These are phyloP conservation scores for Philereme transversata DNA, from an alignment of 2,888 invertebrate species.

Conservation along the genomic window DNA sequence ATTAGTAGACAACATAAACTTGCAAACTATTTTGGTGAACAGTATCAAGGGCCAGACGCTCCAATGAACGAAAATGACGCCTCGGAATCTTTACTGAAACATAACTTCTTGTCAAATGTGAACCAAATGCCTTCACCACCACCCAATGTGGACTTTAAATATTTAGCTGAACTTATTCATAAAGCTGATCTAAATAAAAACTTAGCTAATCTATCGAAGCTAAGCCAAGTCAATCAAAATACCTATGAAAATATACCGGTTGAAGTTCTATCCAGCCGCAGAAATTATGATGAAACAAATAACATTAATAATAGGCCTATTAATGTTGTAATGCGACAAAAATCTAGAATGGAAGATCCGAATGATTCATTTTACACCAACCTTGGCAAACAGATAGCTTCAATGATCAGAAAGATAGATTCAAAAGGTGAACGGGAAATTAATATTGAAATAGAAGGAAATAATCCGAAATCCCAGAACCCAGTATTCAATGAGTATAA, in stretches of 20 bases:
- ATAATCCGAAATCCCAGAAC: constrained; percentile 38
- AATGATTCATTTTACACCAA: constrained; percentile 65
- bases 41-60: constrained; percentile 35
- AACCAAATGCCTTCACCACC: constrained; percentile 33
- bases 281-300: constrained; percentile 36
- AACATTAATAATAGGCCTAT: constrained; percentile 4
- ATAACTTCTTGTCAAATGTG: constrained; percentile 21
- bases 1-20: constrained; percentile 43
- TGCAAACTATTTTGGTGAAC: constrained; percentile 35
- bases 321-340: constrained; percentile 12
- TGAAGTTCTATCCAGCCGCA: constrained; percentile 34
- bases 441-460: constrained; percentile 52
- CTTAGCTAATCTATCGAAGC: neutral
- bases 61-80: constrained; percentile 29
- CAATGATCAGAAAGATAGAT: constrained; percentile 63
- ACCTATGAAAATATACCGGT: constrained; percentile 11
- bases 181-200: constrained; percentile 53
- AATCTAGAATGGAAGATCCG: constrained; percentile 37
- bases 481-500: constrained; percentile 55
- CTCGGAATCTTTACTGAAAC: constrained; percentile 8
- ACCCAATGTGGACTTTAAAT: constrained; percentile 67
- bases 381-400: constrained; percentile 72
- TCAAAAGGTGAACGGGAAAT: constrained; percentile 49
- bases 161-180: constrained; percentile 71
- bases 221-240: constrained; percentile 2